phyloP scores from a whole-genome alignment of 2,113 vertebrate species.

The Phainopepla nitens region DNA sequence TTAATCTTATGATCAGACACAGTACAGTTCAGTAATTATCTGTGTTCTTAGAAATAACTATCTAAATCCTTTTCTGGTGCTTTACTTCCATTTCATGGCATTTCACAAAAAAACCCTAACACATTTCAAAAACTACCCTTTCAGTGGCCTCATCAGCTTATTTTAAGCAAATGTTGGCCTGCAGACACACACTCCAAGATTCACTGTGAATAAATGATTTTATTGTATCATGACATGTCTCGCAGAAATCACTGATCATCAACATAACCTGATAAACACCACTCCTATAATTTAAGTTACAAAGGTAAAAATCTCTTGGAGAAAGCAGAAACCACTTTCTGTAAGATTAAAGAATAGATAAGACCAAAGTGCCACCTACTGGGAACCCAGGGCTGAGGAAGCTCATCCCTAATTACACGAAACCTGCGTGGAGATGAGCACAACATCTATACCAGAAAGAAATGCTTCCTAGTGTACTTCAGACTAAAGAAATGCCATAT shows the following conservation, averaged over 20 bases:
- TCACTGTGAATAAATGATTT: neutral
- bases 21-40: neutral
- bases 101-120: neutral
- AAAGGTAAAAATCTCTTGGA: neutral
- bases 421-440: neutral
- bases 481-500: neutral
- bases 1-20: neutral
- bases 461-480: neutral
- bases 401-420: neutral
- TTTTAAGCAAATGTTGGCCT: neutral
- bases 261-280: neutral
- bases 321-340: neutral
- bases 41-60: neutral
- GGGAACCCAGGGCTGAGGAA: neutral
- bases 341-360: neutral
- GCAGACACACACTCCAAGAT: neutral
- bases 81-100: neutral
- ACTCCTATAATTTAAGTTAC: neutral
- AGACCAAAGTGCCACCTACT: conserved; percentile 53
- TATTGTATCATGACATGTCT: neutral
- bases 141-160: neutral
- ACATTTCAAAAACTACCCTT: neutral
- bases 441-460: neutral
- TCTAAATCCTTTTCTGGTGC: neutral
- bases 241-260: neutral